Conservation (phyloP, 2,113 vertebrate species). For the Malaclemys terrapin region DNA sequence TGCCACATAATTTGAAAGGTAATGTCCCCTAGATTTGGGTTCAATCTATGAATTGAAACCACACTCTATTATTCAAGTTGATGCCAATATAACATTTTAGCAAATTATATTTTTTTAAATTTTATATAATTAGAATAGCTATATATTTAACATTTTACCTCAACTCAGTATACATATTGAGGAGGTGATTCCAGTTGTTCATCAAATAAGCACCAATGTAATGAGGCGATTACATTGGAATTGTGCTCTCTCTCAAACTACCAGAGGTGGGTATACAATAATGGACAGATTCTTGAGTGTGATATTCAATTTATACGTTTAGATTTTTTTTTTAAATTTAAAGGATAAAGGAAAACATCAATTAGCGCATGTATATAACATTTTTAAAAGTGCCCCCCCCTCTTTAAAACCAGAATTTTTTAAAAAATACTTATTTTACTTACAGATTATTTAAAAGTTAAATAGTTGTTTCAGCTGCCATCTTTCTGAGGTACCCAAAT, state of each 20-base stretch:
- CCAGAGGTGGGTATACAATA: not conserved
- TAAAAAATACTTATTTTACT: not conserved
- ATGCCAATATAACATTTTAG: not conserved
- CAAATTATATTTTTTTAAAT: not conserved
- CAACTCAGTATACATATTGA: not conserved
- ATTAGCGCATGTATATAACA: not conserved
- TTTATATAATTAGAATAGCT: not conserved
- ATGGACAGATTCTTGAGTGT: too few species aligned
- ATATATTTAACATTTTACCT: not conserved
- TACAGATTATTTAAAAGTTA: not conserved
- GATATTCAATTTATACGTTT: not conserved
- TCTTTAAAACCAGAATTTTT: not conserved
- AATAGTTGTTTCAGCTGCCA: not conserved
- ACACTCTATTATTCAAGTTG: not conserved
- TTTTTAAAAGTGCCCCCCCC: not conserved
- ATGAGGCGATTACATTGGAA: not conserved
- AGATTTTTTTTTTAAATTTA: not conserved
- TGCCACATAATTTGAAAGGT: not conserved
- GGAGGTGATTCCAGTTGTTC: not conserved
- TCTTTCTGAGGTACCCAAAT: not conserved
- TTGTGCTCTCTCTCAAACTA: not conserved
- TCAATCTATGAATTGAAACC: not conserved
- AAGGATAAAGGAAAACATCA: not conserved
- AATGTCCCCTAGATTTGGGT: not conserved
- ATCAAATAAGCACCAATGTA: not conserved